phyloP scores from a whole-genome alignment of 2,888 invertebrate genomes.

The Physocephala rufipes region DNA sequence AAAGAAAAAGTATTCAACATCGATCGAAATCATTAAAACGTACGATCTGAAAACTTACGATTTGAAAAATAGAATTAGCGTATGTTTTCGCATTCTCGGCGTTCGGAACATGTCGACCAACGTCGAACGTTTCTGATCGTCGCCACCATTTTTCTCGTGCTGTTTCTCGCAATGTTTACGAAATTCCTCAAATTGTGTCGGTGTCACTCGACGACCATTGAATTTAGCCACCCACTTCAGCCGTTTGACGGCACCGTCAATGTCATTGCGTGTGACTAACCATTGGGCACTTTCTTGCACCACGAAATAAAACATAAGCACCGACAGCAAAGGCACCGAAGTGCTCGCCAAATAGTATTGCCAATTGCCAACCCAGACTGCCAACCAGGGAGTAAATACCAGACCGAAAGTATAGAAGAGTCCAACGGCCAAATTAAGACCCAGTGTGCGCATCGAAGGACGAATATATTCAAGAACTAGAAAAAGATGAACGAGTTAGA shows the following conservation, averaged over 20 bases:
- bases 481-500: constrained; percentile 30
- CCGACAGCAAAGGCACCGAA: constrained; percentile 67
- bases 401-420: constrained; percentile 70
- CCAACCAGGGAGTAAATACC: constrained; percentile 68
- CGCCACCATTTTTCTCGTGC: constrained; percentile 58
- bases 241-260: constrained; percentile 68
- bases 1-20: not conserved
- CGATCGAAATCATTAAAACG: no score
- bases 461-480: constrained; percentile 72
- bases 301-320: constrained; percentile 67
- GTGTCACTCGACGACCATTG: constrained; percentile 66
- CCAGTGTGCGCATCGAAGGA: constrained; percentile 70
- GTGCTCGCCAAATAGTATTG: constrained; percentile 68
- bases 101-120: constrained; percentile 68
- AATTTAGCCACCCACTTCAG: constrained; percentile 69
- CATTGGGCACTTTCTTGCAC: constrained; percentile 73
- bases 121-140: constrained; percentile 58
- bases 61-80: constrained; percentile 70
- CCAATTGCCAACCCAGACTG: constrained; percentile 68
- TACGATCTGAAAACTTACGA: constrained; percentile 66
- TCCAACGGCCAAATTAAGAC: constrained; percentile 70
- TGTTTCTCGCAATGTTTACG: constrained; percentile 63
- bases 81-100: constrained; percentile 69
- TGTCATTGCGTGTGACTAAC: constrained; percentile 69
- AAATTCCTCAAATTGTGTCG: constrained; percentile 64